These are phyloP conservation scores for Acropora yongei DNA, from an alignment of 64 coral and sea anemone genomes.

Conservation along the genomic window DNA sequence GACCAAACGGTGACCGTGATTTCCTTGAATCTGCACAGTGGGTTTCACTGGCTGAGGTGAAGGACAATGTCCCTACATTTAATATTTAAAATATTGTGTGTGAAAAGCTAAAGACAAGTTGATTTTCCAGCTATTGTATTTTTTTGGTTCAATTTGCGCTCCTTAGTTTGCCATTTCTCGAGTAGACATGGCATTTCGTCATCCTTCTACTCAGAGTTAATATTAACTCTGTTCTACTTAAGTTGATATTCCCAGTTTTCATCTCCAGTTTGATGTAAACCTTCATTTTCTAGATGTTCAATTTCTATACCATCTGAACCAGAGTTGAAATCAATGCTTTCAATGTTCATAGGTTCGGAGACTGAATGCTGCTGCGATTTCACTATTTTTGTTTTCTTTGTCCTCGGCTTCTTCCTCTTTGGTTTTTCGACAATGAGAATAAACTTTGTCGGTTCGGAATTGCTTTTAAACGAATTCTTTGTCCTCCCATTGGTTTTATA, in stretches of 20 bases:
- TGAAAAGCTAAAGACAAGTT: background rate
- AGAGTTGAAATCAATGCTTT: background rate
- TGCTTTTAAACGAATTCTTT: conserved; percentile 59
- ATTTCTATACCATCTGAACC: background rate
- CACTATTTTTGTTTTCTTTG: too few species aligned
- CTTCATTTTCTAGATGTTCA: background rate
- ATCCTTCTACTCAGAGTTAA: conserved; percentile 35
- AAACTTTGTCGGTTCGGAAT: conserved; percentile 25
- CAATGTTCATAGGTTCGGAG: conserved; percentile 23
- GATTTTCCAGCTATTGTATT: conserved; percentile 12
- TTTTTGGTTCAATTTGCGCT: conserved; percentile 52
- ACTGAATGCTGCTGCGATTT: conserved; percentile 46
- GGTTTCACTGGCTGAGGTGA: background rate
- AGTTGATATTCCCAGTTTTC: too few species aligned
- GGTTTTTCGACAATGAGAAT: too few species aligned
- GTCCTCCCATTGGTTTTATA: conserved; percentile 2
- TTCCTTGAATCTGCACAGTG: too few species aligned
- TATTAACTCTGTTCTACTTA: background rate
- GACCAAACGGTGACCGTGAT: too few species aligned
- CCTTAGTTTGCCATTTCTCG: conserved; percentile 41
- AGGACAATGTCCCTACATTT: conserved; percentile 4
- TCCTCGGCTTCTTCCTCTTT: too few species aligned
- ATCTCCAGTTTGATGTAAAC: background rate
- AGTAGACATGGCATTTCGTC: conserved; percentile 16
- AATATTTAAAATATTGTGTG: background rate